These are phyloP conservation scores for Craterocephalus amniculus DNA, from an alignment of 2,797 vertebrate species.

Conservation along the genomic window DNA sequence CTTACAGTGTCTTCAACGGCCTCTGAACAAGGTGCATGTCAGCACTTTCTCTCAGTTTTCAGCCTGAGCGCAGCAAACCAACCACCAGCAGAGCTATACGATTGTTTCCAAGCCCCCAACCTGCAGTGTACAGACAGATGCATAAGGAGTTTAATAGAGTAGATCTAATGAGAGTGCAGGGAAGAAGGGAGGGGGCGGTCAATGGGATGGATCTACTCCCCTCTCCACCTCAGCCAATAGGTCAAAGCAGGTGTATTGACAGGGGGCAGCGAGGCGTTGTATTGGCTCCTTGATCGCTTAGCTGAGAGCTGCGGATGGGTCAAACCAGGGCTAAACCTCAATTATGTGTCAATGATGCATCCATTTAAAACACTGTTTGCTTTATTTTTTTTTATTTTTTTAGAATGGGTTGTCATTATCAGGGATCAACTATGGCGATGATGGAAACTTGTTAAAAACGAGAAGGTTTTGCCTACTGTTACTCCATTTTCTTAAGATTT, in stretches of 20 bases:
- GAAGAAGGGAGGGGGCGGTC: constrained; percentile 45
- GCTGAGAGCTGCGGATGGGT: constrained; percentile 56
- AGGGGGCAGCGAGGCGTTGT: constrained; percentile 55
- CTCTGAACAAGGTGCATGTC: constrained; percentile 18
- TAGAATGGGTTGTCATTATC: constrained; percentile 20
- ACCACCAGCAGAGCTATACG: constrained; percentile 43
- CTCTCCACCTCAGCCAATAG: constrained; percentile 61
- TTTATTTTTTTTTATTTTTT: constrained; percentile 17
- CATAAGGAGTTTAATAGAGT: constrained; percentile 77
- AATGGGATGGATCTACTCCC: constrained; percentile 68
- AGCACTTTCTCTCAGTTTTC: constrained; percentile 15
- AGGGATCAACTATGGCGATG: background rate
- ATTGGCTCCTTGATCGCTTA: constrained; percentile 70
- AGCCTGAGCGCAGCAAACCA: constrained; percentile 16
- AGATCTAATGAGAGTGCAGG: constrained; percentile 74
- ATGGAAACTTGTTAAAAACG: background rate
- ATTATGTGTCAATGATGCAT: constrained; percentile 60
- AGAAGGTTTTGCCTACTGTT: constrained; percentile 2
- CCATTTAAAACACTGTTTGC: constrained; percentile 42
- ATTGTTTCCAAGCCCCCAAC: constrained; percentile 50
- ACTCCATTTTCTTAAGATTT: constrained; percentile 15
- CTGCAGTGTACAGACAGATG: constrained; percentile 67
- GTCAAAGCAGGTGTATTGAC: constrained; percentile 73
- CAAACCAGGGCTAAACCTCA: constrained; percentile 62
- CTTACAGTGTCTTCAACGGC: constrained; percentile 25